Evolutionary conservation across 2,797 vertebrate genomes (phyloP), one percentile per base, ranked within the genome.

Genomic region (Erethizon dorsatum): DNA sequence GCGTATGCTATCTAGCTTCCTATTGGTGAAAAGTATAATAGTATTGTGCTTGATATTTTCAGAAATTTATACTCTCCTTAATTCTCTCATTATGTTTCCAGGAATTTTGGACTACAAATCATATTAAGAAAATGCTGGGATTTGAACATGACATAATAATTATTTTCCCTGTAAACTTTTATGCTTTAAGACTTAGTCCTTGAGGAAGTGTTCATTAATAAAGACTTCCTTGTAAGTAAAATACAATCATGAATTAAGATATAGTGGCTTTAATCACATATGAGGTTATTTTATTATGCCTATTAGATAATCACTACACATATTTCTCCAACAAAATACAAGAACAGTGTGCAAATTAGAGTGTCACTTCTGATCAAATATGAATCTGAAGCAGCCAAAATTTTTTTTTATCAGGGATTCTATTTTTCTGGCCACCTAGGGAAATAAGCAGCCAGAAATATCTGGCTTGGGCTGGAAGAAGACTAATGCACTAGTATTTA

Each of bases 311-410:
- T 69, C 33, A 20, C 96, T 95, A 56, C 37, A 83, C 85, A 82
- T 97, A 97, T 98, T 98, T 98, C 88, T 98, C 84, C 92, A 98
- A 83, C 59, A 97, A 94, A 97, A 95, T 92, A 83, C 93, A 91
- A 89, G 83, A 57, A 67, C 73, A 86, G 90, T 98, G 97, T 93
- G 83, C n/a, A 96, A 98, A 26, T 83, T 87, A 96, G 79, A 97
- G 41, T 83, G 85, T 98, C 96, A 91, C 82, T 98, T 73, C 82
- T 95, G 85, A 91, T 97, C 93, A 97, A 87, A 96, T 95, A 90
- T 2, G 52, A 56, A 83, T 83, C 83, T 96, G 93, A 97, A 98
- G 92, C 85, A 6, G 95, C 84, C 97, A 95, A 28, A 91, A n/a
- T n/a, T n/a, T 61, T 95, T 96, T 96, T 92, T 78, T 88, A 86